Evolutionary conservation across 2,113 vertebrate genomes (phyloP), one percentile per base, ranked within the genome.

Genomic region (Nymphicus hollandicus): DNA sequence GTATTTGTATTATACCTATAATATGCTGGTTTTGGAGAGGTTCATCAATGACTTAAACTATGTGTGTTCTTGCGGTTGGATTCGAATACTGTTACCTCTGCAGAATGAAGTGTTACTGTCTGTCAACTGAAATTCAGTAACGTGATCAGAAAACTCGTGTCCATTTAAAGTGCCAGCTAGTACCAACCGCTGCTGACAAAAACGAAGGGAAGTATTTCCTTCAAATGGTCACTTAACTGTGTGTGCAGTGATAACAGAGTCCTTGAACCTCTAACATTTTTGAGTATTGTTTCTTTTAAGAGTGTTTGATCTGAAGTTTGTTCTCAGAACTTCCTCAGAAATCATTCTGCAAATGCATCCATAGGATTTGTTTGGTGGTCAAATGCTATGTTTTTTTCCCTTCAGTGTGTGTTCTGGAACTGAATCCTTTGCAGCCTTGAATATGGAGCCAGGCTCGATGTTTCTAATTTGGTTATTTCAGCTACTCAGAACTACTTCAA

Each of bases 211-310:
- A 37, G 5, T 15, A 49, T 17, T 90, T 89, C 49, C 28, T 70
- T 82, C 46, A 82, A 76, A 56, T 47, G 24, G 37, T 65, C 13
- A 33, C 16, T 81, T 72, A 29, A 23, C 50, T 86, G 6, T 13
- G 5, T 12, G 10, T 61, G 53, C 31, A 23, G 35, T 53, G 58
- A 52, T 12, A 72, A 69, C 11, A 3, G 37, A 33, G 52, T 80
- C 27, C 12, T 88, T 41, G 29, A 72, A 77, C 41, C 33, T 24
- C 52, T 55, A 50, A n/a, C 8, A 6, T 16, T 13, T 15, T 35
- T 47, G 28, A 13, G 6, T 63, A 25, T 0, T 0, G 1, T 39
- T 80, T 88, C 35, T 85, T 55, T 44, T 43, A 44, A 2, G 3
- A 1, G 6, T 6, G 5, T 73, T 93, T 70, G 46, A 56, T 49